A percentile compares a stretch with the other conserved stretches of the same genome.
phyloP scores from a whole-genome alignment of 1,140 invertebrate genomes.

The Panagrolaimus sp. region DNA sequence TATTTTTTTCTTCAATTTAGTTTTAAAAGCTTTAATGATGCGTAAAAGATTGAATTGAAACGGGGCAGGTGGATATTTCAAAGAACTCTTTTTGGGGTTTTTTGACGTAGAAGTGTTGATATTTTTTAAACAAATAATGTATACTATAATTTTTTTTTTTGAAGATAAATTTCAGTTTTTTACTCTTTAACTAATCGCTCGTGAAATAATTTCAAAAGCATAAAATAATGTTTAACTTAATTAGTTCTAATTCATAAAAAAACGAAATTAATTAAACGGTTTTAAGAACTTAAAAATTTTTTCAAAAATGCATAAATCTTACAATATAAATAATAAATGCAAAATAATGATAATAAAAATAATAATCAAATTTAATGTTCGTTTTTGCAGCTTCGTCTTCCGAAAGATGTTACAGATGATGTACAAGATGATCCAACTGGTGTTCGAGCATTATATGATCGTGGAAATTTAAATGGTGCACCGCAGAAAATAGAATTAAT shows the following conservation, averaged over 20 bases:
- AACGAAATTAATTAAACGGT: no score
- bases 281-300: no score
- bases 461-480: conserved; percentile 88
- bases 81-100: neutral
- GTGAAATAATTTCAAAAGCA: no score
- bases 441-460: conserved; percentile 94
- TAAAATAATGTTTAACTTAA: no score
- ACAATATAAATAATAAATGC: no score
- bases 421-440: conserved; percentile 98
- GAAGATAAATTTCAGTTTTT: no score
- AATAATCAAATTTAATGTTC: conserved; percentile 18
- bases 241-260: no score
- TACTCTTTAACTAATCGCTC: no score
- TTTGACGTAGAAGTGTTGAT: no score
- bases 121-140: no score
- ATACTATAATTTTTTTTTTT: no score
- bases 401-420: conserved; percentile 84
- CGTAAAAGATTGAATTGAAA: neutral
- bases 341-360: conserved; percentile 18
- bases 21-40: neutral
- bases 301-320: neutral
- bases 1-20: conserved; percentile 1
- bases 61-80: neutral
- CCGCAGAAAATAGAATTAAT: conserved; percentile 89
- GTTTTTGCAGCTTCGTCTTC: conserved; percentile 70